Conservation (phyloP, 2,797 vertebrate genomes). For the Amphiprion clarkii region DNA sequence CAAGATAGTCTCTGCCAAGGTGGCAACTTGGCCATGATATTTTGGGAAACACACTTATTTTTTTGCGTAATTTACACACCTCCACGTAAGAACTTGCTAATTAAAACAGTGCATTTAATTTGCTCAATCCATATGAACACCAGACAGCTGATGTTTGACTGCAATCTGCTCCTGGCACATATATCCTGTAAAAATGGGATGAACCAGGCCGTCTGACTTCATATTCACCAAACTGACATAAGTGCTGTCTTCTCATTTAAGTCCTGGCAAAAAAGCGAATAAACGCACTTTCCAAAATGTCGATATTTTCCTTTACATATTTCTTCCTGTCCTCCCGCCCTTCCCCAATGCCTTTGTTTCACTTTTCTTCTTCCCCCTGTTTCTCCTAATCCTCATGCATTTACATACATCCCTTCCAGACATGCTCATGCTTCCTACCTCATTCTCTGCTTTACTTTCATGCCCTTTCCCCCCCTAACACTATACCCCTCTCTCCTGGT, state of each 20-base stretch:
- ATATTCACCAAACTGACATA: neutral
- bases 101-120: no score
- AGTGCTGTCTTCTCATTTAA: no score
- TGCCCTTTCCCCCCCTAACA: neutral
- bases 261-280: no score
- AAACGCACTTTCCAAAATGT: neutral
- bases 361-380: neutral
- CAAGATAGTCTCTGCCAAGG: slow-evolving; percentile 21
- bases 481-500: neutral
- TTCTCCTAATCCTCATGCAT: slow-evolving; percentile 4
- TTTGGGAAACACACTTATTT: neutral
- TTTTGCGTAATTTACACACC: neutral
- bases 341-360: neutral
- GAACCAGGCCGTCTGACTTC: neutral
- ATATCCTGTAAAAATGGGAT: neutral
- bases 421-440: slow-evolving; percentile 14
- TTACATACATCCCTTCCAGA: slow-evolving; percentile 26
- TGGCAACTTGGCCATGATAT: slow-evolving; percentile 16
- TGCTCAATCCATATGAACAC: no score
- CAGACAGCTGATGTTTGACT: neutral
- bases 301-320: neutral
- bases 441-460: slow-evolving; percentile 27
- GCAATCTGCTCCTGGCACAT: neutral
- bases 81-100: no score
- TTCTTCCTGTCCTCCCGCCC: neutral